Evolutionary conservation across 2,797 vertebrate species (phyloP).

Genomic region (Australoheros facetus): DNA sequence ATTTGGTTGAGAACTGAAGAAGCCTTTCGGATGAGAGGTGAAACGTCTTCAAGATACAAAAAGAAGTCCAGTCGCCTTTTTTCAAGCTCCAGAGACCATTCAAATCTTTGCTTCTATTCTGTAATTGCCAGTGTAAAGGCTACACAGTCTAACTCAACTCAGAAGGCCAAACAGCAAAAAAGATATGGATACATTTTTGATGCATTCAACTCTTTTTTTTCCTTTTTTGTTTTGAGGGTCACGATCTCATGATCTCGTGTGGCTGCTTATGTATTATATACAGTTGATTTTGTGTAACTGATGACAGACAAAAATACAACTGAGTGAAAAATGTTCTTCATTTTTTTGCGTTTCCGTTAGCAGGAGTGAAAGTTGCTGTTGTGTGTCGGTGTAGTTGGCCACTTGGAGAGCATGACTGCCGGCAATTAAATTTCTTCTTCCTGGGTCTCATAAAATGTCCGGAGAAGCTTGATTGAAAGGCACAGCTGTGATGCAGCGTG

Average conservation of each 20-base stretch:
- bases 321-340: neutral
- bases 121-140: neutral
- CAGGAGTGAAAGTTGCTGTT: neutral
- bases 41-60: too few relatives aligned
- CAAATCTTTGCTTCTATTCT: neutral
- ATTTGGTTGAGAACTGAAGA: too few relatives aligned
- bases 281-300: neutral
- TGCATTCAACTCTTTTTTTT: too few relatives aligned
- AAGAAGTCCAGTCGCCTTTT: too few relatives aligned
- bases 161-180: too few relatives aligned
- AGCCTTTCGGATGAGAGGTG: too few relatives aligned
- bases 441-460: constrained; percentile 17
- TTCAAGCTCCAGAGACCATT: too few relatives aligned
- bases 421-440: constrained; percentile 1
- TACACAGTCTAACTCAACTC: too few relatives aligned
- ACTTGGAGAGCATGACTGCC: neutral
- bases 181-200: too few relatives aligned
- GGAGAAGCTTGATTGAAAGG: constrained; percentile 43
- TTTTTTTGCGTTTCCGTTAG: neutral
- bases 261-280: neutral
- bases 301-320: neutral
- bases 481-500: constrained; percentile 43
- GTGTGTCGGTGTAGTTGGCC: neutral
- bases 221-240: neutral
- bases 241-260: neutral